Base-by-base conservation (phyloP, 2,113 vertebrate genomes). In the Calidris pygmaea region DNA sequence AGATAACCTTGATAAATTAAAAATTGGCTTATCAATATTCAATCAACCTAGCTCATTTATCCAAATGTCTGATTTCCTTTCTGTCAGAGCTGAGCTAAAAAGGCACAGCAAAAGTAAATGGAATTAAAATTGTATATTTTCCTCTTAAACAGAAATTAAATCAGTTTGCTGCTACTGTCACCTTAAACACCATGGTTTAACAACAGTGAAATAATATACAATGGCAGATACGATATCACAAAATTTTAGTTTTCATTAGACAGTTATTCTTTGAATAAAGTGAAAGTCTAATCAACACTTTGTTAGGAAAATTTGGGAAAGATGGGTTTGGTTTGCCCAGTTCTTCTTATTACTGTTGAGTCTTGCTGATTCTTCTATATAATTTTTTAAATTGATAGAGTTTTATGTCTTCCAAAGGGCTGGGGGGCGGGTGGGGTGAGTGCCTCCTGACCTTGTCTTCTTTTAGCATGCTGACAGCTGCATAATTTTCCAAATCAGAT, bases 1-100 rank as follows among this genome's bases (percentile, higher is more conserved):
- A 75, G 85, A 86, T 96, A 96, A 97, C 94, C 96, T 96, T 96
- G 94, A 96, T 97, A 95, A 96, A 97, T 97, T 96, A 97, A 97
- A 96, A 96, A 97, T 93, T 79, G 83, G 10, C 89, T 92, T 96
- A 96, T 97, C 95, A 96, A 96, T 97, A 97, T 97, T 96, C 96
- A 95, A 78, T 93, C 93, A 92, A 66, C 80, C 85, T 58, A 72
- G 39, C 85, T 87, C 92, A 76, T 96, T 97, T 92, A 79, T 86
- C 93, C 87, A 71, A 50, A 92, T 68, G 71, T 87, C 87, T 94
- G 85, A 73, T 76, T 87, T 93, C 50, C 59, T 93, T 80, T 94
- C 83, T 92, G 85, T 76, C 94, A 93, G 48, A 94, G 82, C 75
- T 59, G 67, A 95, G 65, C 78, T 95, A 75, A 92, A 95, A 90